Percentiles rank a stretch among this genome's conserved stretches.
Conservation (phyloP, 2,113 vertebrate species). For the Ophiodon elongatus region DNA sequence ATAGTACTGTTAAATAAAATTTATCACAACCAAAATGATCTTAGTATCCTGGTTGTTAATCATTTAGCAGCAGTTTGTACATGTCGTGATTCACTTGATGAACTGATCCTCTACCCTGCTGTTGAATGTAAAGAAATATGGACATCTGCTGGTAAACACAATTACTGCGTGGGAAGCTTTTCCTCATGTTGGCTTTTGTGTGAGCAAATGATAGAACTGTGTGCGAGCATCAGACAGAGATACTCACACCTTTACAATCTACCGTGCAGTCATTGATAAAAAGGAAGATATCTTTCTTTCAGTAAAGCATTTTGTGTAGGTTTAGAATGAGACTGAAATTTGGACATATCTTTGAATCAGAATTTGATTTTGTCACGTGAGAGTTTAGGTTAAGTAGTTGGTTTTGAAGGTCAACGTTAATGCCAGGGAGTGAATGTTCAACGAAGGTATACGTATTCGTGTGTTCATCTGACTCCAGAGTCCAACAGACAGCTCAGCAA, state of each 20-base stretch:
- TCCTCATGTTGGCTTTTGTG: neutral
- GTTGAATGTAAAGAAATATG: neutral
- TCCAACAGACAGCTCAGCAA: slow-evolving; percentile 6
- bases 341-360: neutral
- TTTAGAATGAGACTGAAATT: neutral
- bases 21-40: too few relatives aligned
- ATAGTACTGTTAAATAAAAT: too few relatives aligned
- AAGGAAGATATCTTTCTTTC: neutral
- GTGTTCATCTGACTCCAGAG: slow-evolving; percentile 5
- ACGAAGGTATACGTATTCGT: neutral
- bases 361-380: neutral
- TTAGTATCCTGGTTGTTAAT: too few relatives aligned
- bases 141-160: slow-evolving; percentile 40
- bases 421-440: neutral
- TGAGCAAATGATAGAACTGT: neutral
- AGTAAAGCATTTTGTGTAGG: neutral
- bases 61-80: neutral
- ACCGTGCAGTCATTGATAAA: neutral
- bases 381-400: neutral
- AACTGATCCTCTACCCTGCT: neutral
- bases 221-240: neutral
- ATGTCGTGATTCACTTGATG: neutral
- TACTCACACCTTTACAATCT: neutral
- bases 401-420: neutral
- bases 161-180: neutral